phyloP scores from a whole-genome alignment of 2,797 vertebrate genomes.

The Hyperoplus immaculatus region DNA sequence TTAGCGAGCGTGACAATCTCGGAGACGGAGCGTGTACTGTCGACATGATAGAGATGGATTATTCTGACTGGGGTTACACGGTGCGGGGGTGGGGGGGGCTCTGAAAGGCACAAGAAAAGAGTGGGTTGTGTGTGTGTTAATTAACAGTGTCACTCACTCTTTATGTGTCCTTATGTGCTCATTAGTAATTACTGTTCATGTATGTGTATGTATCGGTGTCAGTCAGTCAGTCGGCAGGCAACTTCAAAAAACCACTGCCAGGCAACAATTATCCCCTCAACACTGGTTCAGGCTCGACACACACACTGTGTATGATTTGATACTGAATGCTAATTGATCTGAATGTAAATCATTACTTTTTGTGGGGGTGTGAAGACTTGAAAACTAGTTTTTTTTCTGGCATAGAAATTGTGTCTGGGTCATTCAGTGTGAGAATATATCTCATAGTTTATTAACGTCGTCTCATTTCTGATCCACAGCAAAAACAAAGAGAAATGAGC shows the following conservation, averaged over 20 bases:
- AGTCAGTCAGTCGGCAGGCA: constrained; percentile 62
- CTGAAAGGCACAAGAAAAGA: constrained; percentile 63
- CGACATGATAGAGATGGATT: constrained; percentile 79
- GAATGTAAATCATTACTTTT: constrained; percentile 60
- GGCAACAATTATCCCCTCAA: constrained; percentile 74
- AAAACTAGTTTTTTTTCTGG: constrained; percentile 29
- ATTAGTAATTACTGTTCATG: constrained; percentile 76
- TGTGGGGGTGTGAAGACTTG: constrained; percentile 38
- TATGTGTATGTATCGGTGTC: constrained; percentile 76
- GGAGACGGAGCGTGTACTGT: constrained; percentile 55
- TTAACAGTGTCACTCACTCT: constrained; percentile 78
- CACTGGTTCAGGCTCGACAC: constrained; percentile 38
- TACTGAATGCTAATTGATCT: constrained; percentile 70
- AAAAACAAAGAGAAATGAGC: constrained; percentile 38
- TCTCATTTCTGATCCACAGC: constrained; percentile 8
- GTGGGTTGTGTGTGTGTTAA: constrained; percentile 67
- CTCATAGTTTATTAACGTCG: constrained; percentile 44
- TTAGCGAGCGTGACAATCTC: constrained; percentile 80
- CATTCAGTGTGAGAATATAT: constrained; percentile 31
- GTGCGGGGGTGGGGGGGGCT: constrained; percentile 15
- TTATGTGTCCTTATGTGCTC: constrained; percentile 74
- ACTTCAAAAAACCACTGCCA: constrained; percentile 66
- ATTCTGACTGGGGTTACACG: constrained; percentile 65
- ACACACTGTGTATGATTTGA: constrained; percentile 56
- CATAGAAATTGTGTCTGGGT: constrained; percentile 39